Evolutionary conservation across 1,140 invertebrate genomes (phyloP).

Genomic region (Brevipalpus yothersi): DNA sequence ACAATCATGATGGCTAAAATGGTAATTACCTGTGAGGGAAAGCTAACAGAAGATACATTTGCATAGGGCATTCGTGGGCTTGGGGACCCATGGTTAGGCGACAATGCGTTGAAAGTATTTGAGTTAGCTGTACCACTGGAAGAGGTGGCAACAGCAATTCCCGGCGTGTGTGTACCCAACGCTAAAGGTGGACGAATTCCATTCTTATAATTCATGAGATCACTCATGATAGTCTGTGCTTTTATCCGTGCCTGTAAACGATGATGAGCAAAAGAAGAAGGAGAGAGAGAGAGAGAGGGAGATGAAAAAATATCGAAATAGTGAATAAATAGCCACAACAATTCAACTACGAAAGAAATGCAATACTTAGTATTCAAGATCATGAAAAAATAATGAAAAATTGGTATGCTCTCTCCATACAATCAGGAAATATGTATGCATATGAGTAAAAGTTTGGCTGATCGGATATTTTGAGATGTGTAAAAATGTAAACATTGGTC

Average conservation of each 20-base stretch:
- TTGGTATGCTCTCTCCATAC: too few species aligned
- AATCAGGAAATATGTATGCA: too few species aligned
- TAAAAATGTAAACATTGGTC: neutral
- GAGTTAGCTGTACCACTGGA: neutral
- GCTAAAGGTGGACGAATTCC: conserved; percentile 5
- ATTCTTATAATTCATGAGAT: conserved; percentile 8
- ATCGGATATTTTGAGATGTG: too few species aligned
- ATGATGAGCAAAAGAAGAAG: neutral
- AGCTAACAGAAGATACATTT: neutral
- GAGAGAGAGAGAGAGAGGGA: neutral
- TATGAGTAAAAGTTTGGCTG: too few species aligned
- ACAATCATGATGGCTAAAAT: too few species aligned
- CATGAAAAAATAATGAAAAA: too few species aligned
- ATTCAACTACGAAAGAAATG: too few species aligned
- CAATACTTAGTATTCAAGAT: too few species aligned
- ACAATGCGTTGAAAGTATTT: neutral
- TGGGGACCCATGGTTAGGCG: neutral
- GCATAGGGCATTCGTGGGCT: neutral
- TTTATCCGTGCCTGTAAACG: conserved; percentile 43
- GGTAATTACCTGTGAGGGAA: neutral
- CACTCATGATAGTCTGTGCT: conserved; percentile 42
- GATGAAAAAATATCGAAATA: too few species aligned
- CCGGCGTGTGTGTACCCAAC: too few species aligned
- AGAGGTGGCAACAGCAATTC: neutral
- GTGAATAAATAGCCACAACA: neutral